These are phyloP conservation scores for Idaea biselata DNA, from an alignment of 2,888 invertebrate species.

Conservation along the genomic window DNA sequence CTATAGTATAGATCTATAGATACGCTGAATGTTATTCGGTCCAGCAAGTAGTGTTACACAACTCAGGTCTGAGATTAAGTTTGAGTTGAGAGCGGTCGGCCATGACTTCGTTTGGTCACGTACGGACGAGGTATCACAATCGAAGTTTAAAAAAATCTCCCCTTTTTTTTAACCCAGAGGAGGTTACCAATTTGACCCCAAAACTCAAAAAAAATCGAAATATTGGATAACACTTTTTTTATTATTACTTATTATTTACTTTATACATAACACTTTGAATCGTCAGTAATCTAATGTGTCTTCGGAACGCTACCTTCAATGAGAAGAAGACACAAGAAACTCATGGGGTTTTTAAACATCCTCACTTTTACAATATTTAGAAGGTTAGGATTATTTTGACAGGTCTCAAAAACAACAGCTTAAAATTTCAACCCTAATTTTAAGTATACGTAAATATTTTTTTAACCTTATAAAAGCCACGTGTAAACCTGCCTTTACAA, in stretches of 20 bases:
- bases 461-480: neutral
- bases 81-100: conserved; percentile 15
- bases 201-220: too few species aligned
- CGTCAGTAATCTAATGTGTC: too few species aligned
- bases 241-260: too few species aligned
- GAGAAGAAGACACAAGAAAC: too few species aligned
- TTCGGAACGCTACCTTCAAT: too few species aligned
- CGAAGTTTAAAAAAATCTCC: conserved; percentile 1
- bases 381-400: too few species aligned
- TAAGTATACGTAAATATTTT: neutral
- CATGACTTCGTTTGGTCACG: conserved; percentile 12
- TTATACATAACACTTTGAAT: too few species aligned
- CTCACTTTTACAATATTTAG: too few species aligned
- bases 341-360: too few species aligned
- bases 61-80: conserved; percentile 8
- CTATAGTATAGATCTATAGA: neutral
- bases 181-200: neutral
- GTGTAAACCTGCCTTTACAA: neutral
- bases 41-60: neutral
- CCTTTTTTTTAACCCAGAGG: neutral
- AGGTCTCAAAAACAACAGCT: neutral
- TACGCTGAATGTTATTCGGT: neutral
- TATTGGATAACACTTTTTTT: too few species aligned
- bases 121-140: conserved; percentile 10
- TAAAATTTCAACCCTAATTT: neutral